Evolutionary conservation across 2,797 vertebrate genomes (phyloP).

Genomic region (Melanotaenia pygmaea): DNA sequence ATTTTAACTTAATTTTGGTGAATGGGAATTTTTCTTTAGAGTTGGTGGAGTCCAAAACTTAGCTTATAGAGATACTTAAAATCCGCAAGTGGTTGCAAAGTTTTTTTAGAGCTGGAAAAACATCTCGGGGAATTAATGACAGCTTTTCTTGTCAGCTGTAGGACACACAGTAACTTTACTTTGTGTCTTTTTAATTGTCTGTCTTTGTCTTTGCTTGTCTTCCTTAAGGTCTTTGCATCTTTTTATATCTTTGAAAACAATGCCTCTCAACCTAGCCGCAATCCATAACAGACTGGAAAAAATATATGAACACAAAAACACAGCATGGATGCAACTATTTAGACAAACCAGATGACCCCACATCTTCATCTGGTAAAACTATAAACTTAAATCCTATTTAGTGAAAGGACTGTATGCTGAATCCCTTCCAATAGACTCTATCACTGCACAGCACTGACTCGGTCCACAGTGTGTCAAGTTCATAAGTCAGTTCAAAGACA

Average conservation of each 20-base stretch:
- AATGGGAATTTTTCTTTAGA: too few species aligned
- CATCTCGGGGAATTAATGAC: not conserved
- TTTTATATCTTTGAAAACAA: conserved; percentile 14
- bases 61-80: not conserved
- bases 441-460: conserved; percentile 6
- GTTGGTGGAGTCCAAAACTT: not conserved
- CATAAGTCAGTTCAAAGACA: conserved; percentile 35
- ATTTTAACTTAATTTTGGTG: too few species aligned
- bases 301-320: conserved; percentile 45
- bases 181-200: not conserved
- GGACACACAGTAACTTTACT: not conserved
- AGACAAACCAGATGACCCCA: conserved; percentile 53
- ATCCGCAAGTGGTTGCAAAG: not conserved
- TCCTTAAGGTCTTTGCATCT: not conserved
- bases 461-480: conserved; percentile 6
- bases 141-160: conserved; percentile 2
- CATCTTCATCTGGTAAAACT: conserved; percentile 38
- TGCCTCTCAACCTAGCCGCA: conserved; percentile 27
- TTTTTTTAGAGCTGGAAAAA: not conserved
- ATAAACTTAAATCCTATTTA: conserved; percentile 22
- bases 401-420: conserved; percentile 10
- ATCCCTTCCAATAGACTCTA: conserved; percentile 1
- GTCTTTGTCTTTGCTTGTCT: not conserved
- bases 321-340: conserved; percentile 28
- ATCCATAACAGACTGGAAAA: conserved; percentile 42